Evolutionary conservation across 2,888 invertebrate genomes (phyloP).

Genomic region (Helicoverpa assulta): DNA sequence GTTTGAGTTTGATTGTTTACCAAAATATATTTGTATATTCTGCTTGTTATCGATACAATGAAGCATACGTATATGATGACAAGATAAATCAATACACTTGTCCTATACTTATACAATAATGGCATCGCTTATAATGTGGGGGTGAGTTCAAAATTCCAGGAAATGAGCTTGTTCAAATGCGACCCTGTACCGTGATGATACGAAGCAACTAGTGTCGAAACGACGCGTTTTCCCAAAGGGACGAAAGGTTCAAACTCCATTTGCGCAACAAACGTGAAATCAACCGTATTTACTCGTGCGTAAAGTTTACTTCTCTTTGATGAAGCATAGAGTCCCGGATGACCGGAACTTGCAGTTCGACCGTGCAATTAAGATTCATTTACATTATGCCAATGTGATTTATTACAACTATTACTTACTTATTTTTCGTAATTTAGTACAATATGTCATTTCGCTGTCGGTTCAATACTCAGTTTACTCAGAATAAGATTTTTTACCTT

Average conservation of each 20-base stretch:
- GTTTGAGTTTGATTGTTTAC: no score
- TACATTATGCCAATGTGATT: slow-evolving; percentile 41
- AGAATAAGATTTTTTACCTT: no score
- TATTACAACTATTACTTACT: slow-evolving; percentile 20
- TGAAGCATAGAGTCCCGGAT: slow-evolving; percentile 28
- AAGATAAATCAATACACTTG: slow-evolving; percentile 39
- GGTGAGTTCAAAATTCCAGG: slow-evolving; percentile 38
- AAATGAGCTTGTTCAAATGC: slow-evolving; percentile 39
- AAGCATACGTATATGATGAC: no score
- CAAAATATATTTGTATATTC: no score
- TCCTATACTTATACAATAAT: slow-evolving; percentile 3
- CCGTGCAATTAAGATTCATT: slow-evolving; percentile 49
- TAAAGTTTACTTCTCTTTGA: slow-evolving; percentile 30
- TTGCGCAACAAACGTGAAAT: slow-evolving; percentile 19
- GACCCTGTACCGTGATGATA: slow-evolving; percentile 49
- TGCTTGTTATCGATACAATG: no score
- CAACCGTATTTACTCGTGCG: slow-evolving; percentile 27
- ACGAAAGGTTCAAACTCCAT: slow-evolving; percentile 46
- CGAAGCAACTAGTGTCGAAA: slow-evolving; percentile 57
- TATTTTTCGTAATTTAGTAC: background rate
- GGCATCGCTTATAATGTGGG: slow-evolving; percentile 35
- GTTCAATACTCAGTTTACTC: no score
- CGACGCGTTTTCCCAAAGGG: slow-evolving; percentile 14
- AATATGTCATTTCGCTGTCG: no score
- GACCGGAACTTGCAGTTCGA: slow-evolving; percentile 26